phyloP scores from a whole-genome alignment of 2,797 vertebrate genomes.

The Pantherophis alleghaniensis region DNA sequence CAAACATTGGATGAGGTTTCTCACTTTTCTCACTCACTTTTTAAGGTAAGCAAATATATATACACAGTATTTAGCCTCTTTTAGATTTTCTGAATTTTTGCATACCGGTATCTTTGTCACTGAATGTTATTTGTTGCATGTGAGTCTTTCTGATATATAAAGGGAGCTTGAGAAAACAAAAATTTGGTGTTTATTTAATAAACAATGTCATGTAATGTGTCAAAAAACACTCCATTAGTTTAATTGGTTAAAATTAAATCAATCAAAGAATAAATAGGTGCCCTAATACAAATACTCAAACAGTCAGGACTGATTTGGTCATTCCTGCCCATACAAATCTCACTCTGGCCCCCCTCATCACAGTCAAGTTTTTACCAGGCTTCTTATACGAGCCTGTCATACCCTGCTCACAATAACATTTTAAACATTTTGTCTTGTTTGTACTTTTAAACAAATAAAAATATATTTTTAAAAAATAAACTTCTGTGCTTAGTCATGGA shows the following conservation, averaged over 20 bases:
- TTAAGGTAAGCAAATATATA: neutral
- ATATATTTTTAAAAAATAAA: neutral
- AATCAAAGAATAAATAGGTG: neutral
- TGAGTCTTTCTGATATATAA: neutral
- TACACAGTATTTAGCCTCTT: neutral
- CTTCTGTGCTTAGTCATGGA: neutral
- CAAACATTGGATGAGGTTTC: neutral
- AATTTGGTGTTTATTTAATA: neutral
- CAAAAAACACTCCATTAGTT: neutral
- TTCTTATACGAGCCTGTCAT: neutral
- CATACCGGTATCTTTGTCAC: neutral
- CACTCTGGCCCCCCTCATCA: neutral
- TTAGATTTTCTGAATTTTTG: neutral
- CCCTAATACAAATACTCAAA: too few species aligned
- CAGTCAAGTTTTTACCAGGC: neutral
- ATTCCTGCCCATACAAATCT: neutral
- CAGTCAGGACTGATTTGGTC: neutral
- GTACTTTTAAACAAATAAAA: too few species aligned
- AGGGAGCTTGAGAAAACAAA: neutral
- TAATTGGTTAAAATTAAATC: neutral
- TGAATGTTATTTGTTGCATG: neutral
- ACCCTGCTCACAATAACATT: neutral
- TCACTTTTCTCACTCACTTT: neutral
- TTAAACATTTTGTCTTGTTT: neutral
- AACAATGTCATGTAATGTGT: neutral